These are phyloP conservation scores for Drosophila repleta DNA, from an alignment of 1,140 invertebrate genomes.

Conservation along the genomic window DNA sequence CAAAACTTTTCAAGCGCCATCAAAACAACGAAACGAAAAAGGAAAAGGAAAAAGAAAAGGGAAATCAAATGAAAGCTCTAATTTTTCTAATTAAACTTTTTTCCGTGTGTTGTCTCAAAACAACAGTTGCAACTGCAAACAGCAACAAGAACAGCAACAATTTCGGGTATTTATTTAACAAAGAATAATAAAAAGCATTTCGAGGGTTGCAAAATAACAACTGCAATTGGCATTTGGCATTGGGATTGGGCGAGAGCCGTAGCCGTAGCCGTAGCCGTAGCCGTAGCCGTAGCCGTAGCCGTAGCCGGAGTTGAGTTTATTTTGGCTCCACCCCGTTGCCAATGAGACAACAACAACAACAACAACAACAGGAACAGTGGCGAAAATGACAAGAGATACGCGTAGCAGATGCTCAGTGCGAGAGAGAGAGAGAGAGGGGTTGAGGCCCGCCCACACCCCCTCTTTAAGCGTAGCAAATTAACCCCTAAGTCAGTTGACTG, in stretches of 20 bases:
- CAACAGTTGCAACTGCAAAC: slow-evolving; percentile 5
- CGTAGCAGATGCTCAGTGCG: slow-evolving; percentile 1
- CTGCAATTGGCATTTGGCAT: slow-evolving; percentile 43
- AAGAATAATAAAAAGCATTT: slow-evolving; percentile 57
- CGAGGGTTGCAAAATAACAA: slow-evolving; percentile 43
- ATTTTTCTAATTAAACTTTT: slow-evolving; percentile 70
- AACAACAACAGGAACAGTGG: background rate
- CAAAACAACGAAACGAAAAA: slow-evolving; percentile 59
- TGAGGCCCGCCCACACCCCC: background rate
- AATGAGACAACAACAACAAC: slow-evolving; percentile 40
- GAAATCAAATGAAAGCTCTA: slow-evolving; percentile 9
- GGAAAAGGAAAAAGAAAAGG: slow-evolving; percentile 2
- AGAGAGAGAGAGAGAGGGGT: slow-evolving; percentile 5
- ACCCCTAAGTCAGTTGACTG: slow-evolving; percentile 74
- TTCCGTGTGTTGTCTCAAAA: slow-evolving; percentile 6
- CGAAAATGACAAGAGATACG: slow-evolving; percentile 50
- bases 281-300: no score
- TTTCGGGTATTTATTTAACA: slow-evolving; percentile 65
- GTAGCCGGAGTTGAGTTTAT: slow-evolving; percentile 6
- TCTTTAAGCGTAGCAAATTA: slow-evolving; percentile 43
- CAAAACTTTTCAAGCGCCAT: slow-evolving; percentile 56
- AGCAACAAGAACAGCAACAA: slow-evolving; percentile 29
- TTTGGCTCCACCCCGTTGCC: slow-evolving; percentile 60
- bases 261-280: no score
- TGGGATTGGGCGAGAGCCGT: slow-evolving; percentile 36